Evolutionary conservation across 2,113 vertebrate species (phyloP), one percentile per base, ranked within the genome.

Genomic region (Plotosus lineatus): DNA sequence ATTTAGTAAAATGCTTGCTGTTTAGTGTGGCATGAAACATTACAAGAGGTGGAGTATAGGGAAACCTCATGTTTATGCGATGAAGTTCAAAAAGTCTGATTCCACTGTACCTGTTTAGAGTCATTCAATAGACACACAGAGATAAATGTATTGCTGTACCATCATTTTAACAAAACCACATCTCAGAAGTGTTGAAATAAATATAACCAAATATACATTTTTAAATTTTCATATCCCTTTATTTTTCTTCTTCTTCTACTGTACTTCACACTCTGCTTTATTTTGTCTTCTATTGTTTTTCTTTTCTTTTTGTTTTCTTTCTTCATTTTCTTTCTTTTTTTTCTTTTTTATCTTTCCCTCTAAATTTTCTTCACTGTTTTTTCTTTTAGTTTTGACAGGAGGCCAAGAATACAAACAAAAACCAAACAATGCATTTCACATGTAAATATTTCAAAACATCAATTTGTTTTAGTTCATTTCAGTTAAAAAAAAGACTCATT

Each of bases 1-100:
- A 44, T 6, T 15, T n/a, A n/a, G 38, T 44, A 44, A 75, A 75
- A 21, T 55, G 51, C 61, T 79, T 69, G 61, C 48, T 42, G 63
- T 79, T 69, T n/a, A 42, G 14, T 79, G 63, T 79, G 46, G 48
- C 36, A 78, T 31, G 61, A 69, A 44, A 44, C 65, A 69, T 26
- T 44, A 44, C 4, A 23, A 12, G 15, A 44, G 65, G 40, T 69
- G 38, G n/a, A 44, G 31, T 38, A 33, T 21, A 36, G 7, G 31
- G 6, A 44, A 65, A 44, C 23, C 44, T 23, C 65, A 44, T 44
- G 10, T 68, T 36, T 26, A 15, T 44, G 23, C 23, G 15, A 40
- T 26, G 21, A 44, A 40, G 23, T 69, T 26, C 19, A 15, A 69
- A n/a, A 69, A 15, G 65, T 69, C 65, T 44, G 65, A 69, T 44